A percentile compares a stretch with the other conserved stretches of the same genome.
phyloP scores from a whole-genome alignment of 2,797 vertebrate species.

The Sylvia borin region DNA sequence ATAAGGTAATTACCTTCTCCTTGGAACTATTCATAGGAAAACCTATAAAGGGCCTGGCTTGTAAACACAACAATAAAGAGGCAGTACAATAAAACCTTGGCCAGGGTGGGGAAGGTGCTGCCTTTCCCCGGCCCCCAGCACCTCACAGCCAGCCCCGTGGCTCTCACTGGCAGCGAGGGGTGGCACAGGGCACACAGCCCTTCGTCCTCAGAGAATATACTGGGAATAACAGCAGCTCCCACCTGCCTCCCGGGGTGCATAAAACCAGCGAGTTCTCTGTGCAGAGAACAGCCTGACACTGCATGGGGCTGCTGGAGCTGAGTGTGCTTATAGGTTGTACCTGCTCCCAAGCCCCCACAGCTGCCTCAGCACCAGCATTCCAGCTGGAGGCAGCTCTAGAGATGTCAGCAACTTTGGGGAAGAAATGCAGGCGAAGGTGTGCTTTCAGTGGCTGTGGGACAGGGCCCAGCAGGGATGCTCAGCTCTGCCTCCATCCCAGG shows the following conservation, averaged over 20 bases:
- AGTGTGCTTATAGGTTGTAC: too few species aligned
- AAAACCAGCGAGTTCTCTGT: accelerated
- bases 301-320: not conserved
- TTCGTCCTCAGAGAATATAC: not conserved
- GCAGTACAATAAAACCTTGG: conserved; percentile 38
- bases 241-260: not conserved
- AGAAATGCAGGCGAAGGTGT: not conserved
- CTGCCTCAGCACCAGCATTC: not conserved
- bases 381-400: not conserved
- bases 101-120: not conserved
- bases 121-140: not conserved
- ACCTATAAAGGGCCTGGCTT: conserved; percentile 77
- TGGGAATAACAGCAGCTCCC: not conserved
- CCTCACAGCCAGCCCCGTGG: not conserved
- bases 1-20: conserved; percentile 88
- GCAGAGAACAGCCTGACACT: accelerated
- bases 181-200: not conserved
- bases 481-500: not conserved
- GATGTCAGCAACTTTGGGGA: not conserved
- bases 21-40: conserved; percentile 82
- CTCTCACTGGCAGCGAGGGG: accelerated
- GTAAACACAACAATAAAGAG: conserved; percentile 42
- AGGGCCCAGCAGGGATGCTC: not conserved
- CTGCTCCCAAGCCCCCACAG: not conserved
- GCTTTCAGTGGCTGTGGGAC: not conserved